phyloP scores from a whole-genome alignment of 1,140 invertebrate species.

The Euborellia annulipes region DNA sequence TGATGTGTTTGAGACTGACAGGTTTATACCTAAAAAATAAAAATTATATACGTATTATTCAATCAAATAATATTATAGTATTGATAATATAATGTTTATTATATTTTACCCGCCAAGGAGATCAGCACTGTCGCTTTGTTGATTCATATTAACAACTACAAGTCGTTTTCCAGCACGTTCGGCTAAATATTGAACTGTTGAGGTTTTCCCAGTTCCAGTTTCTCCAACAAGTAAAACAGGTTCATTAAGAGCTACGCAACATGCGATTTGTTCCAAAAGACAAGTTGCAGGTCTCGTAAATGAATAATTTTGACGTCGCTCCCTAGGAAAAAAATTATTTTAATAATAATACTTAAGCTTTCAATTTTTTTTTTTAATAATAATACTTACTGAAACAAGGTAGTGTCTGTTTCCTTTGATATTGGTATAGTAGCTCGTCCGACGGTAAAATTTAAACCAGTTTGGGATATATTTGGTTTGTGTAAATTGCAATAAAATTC shows the following conservation, averaged over 20 bases:
- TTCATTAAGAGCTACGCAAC: slow-evolving; percentile 67
- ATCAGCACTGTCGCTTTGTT: slow-evolving; percentile 94
- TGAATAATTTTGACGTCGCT: slow-evolving; percentile 44
- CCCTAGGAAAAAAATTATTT: background rate
- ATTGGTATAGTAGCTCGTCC: slow-evolving; percentile 31
- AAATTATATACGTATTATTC: background rate
- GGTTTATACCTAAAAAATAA: slow-evolving; percentile 63
- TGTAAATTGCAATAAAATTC: slow-evolving; percentile 63
- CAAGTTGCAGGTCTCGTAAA: slow-evolving; percentile 62
- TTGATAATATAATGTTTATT: background rate
- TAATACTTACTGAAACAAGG: too few relatives aligned
- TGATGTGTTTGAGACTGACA: slow-evolving; percentile 71
- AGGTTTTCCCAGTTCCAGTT: slow-evolving; percentile 97
- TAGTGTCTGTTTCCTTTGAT: background rate
- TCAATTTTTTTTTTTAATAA: too few relatives aligned
- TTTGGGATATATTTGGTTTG: slow-evolving; percentile 54
- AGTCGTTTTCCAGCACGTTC: slow-evolving; percentile 66
- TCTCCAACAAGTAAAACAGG: slow-evolving; percentile 93
- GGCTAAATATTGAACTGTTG: slow-evolving; percentile 86
- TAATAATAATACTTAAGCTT: too few relatives aligned
- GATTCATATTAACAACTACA: slow-evolving; percentile 97
- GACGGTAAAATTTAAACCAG: slow-evolving; percentile 29
- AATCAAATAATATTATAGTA: background rate
- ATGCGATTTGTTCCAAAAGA: slow-evolving; percentile 74
- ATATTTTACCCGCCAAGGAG: slow-evolving; percentile 66